Base-by-base conservation (phyloP, 1,140 invertebrate genomes). In the Drosophila dunni region DNA sequence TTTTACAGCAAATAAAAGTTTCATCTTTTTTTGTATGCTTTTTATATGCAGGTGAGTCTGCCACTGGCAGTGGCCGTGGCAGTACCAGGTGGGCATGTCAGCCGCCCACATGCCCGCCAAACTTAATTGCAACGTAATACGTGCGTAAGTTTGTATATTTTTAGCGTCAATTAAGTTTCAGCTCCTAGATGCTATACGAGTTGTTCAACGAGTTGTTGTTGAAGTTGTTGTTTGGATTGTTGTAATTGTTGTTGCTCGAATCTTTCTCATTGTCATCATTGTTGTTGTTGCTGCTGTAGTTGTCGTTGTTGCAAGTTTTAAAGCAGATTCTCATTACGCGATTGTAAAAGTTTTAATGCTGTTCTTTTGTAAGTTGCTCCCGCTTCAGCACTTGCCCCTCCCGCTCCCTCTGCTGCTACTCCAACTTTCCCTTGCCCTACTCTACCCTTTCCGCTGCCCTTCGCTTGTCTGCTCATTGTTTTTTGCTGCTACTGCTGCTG, bases 241-340 rank as follows among this genome's bases (percentile, higher is more conserved):
- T 69, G 24, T 46, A n/a, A 10, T 9, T 48, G 29, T 46, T 58
- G 13, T 46, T 54, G 44, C 20, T 24, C 20, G 56, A 40, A 44
- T 68, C 44, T 46, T 53, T 78, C 45, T 34, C 51, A 45, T 44
- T 71, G 36, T 46, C 15, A 33, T 9, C 20, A 15, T 44, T 57
- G 33, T 48, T 53, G 34, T 51, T 46, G 1, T 50, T 46, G 29
- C 62, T 40, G 57, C 46, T n/a, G 42, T 46, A 34, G 53, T 15
- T 90, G 85, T 79, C 81, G 84, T 64, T 77, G 62, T 64, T 60
- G 65, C 86, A 90, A 90, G 78, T 85, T 90, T 90, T 90, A 90
- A 90, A 90, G 86, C 85, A 90, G 85, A 90, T 90, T 90, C 85
- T 90, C 85, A 90, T 90, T 90, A 90, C 86, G 85, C 85, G 85